Percentiles rank a stretch among this genome's conserved stretches.
Conservation (phyloP, 2,113 vertebrate genomes). For the Tragelaphus buxtoni region DNA sequence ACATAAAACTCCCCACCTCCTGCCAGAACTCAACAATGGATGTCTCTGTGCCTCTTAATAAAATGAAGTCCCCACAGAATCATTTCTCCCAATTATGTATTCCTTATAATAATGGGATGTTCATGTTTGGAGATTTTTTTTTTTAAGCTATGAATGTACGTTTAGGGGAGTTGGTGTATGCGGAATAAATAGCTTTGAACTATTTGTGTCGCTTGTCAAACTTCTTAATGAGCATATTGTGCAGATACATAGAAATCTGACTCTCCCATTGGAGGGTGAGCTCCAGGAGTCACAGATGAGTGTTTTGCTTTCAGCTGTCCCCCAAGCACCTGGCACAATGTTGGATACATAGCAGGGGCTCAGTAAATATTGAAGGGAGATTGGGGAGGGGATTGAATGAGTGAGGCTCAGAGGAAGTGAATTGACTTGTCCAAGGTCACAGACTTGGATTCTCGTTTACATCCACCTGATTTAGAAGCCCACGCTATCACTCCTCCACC, state of each 20-base stretch:
- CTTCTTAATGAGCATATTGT: constrained; percentile 38
- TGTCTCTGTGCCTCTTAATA: constrained; percentile 51
- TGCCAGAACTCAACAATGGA: constrained; percentile 51
- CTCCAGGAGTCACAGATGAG: neutral
- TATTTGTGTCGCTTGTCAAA: neutral
- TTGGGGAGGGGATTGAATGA: neutral
- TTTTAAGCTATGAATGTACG: neutral
- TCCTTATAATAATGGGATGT: neutral
- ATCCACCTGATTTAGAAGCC: neutral
- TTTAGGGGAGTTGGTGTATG: neutral
- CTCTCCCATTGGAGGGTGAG: neutral
- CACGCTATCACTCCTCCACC: neutral
- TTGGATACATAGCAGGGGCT: neutral
- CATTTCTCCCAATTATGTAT: constrained; percentile 30
- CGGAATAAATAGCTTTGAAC: constrained; percentile 41
- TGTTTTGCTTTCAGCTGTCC: neutral
- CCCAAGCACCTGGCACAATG: neutral
- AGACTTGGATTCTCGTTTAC: neutral
- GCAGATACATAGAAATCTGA: neutral
- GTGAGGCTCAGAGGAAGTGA: neutral
- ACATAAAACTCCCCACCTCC: constrained; percentile 1
- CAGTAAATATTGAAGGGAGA: neutral
- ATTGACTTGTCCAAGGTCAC: neutral
- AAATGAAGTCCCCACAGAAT: constrained; percentile 28
- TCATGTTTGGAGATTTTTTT: neutral